These are phyloP conservation scores for Yponomeuta cagnagella DNA, from an alignment of 2,888 invertebrate genomes.

Conservation along the genomic window DNA sequence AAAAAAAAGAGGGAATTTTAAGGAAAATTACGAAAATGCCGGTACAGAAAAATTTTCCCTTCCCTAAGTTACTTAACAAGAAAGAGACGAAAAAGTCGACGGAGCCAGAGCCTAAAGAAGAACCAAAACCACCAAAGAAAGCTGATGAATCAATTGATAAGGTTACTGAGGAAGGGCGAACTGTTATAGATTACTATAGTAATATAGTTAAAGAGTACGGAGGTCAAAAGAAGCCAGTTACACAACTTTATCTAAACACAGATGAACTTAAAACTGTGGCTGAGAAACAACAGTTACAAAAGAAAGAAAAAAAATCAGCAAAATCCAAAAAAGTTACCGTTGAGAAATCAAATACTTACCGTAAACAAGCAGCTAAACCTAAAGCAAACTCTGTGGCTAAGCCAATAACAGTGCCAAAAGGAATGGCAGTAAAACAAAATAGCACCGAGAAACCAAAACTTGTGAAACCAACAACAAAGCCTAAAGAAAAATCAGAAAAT, in stretches of 20 bases:
- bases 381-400: constrained; percentile 20
- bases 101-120: constrained; percentile 25
- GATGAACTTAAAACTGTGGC: constrained; percentile 78
- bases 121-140: constrained; percentile 31
- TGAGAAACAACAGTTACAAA: constrained; percentile 58
- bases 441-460: constrained; percentile 21
- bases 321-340: constrained; percentile 26
- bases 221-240: constrained; percentile 58
- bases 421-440: constrained; percentile 25
- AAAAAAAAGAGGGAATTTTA: constrained; percentile 54
- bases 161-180: constrained; percentile 79
- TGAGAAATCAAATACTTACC: constrained; percentile 28
- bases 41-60: constrained; percentile 50
- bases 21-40: constrained; percentile 65
- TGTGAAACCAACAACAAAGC: constrained; percentile 24
- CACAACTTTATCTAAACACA: constrained; percentile 76
- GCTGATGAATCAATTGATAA: constrained; percentile 44
- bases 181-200: constrained; percentile 86
- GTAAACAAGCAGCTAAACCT: constrained; percentile 24
- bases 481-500: constrained; percentile 2
- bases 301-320: constrained; percentile 34
- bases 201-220: constrained; percentile 86
- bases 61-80: constrained; percentile 54
- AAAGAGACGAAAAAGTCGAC: constrained; percentile 46
- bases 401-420: constrained; percentile 3